A percentile compares a stretch with the other conserved stretches of the same genome.
Conservation (phyloP, 2,113 vertebrate genomes). For the Tragelaphus scriptus region DNA sequence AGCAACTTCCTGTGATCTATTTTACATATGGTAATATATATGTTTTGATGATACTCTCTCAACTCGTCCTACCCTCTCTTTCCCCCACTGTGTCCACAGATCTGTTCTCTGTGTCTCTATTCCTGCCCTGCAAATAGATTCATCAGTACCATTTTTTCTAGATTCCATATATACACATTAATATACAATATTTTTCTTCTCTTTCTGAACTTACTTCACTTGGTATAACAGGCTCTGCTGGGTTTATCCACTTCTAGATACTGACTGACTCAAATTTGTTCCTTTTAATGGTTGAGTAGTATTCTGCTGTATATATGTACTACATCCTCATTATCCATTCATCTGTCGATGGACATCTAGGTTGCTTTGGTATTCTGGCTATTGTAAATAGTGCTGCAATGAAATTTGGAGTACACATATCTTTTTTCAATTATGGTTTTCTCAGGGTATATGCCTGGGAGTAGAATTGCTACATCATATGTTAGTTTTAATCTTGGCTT, state of each 20-base stretch:
- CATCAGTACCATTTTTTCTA: background rate
- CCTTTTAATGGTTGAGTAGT: background rate
- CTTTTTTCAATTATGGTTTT: background rate
- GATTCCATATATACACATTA: background rate
- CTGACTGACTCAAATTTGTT: background rate
- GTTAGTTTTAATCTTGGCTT: background rate
- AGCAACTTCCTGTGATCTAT: background rate
- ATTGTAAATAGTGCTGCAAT: background rate
- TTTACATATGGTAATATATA: background rate
- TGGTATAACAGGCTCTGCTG: background rate
- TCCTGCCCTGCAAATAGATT: background rate
- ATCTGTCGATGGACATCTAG: background rate
- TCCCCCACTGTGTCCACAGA: background rate
- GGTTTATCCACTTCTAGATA: background rate
- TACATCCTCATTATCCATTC: background rate
- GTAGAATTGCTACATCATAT: background rate
- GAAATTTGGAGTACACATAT: background rate
- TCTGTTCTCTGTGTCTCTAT: background rate
- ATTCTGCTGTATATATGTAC: background rate
- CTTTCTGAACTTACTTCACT: background rate
- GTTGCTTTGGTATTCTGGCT: background rate
- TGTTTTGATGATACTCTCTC: background rate
- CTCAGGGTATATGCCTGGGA: background rate
- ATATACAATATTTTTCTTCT: background rate
- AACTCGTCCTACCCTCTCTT: background rate